Conservation (phyloP, 2,888 invertebrate genomes). For the Pristionchus exspectatus region DNA sequence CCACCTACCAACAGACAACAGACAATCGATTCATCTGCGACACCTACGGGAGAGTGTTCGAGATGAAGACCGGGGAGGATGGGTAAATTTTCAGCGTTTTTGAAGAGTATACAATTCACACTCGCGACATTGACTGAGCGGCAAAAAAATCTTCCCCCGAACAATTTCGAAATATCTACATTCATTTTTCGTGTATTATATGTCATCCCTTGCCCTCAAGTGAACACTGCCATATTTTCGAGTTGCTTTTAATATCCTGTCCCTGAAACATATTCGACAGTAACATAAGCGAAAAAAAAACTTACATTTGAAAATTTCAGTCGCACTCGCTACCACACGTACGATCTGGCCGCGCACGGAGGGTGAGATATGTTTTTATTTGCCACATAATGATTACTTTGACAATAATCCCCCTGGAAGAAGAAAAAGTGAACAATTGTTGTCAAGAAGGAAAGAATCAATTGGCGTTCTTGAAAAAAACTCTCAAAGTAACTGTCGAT, state of each 20-base stretch:
- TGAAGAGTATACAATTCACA: too few relatives aligned
- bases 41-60: constrained; percentile 29
- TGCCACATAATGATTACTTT: background rate
- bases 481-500: background rate
- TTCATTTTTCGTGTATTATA: too few relatives aligned
- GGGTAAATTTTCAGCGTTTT: background rate
- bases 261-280: background rate
- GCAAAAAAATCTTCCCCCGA: too few relatives aligned
- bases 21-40: constrained; percentile 23
- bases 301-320: background rate
- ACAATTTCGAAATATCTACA: too few relatives aligned
- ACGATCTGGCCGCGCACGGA: constrained; percentile 17
- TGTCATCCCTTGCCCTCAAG: too few relatives aligned
- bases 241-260: background rate
- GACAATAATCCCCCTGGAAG: too few relatives aligned
- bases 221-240: too few relatives aligned
- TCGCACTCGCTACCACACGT: constrained; percentile 10
- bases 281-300: background rate
- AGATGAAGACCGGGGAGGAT: constrained; percentile 4
- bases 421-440: too few relatives aligned
- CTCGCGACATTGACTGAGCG: too few relatives aligned
- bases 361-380: background rate
- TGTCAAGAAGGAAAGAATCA: too few relatives aligned
- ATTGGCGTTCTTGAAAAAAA: background rate
- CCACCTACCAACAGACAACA: background rate